phyloP scores from a whole-genome alignment of 1,140 invertebrate species.

The Drosophila mojavensis region DNA sequence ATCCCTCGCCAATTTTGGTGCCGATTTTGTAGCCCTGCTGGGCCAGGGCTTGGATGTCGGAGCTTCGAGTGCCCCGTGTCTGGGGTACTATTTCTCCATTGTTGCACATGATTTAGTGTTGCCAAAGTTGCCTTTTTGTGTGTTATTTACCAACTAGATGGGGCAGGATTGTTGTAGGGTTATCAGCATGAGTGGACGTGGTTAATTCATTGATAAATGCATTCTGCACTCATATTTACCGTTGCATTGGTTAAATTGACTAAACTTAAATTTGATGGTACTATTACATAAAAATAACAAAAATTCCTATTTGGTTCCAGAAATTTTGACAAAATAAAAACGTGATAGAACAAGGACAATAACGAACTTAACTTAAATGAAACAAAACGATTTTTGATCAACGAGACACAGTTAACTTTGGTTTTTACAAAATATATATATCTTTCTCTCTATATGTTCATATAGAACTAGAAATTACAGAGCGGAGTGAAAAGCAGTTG shows the following conservation, averaged over 20 bases:
- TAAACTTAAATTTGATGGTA: slow-evolving; percentile 30
- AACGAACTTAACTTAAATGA: not conserved
- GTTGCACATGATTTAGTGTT: slow-evolving; percentile 38
- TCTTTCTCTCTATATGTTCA: not conserved
- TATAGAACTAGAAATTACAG: not conserved
- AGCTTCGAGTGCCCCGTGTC: slow-evolving; percentile 88
- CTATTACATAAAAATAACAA: slow-evolving; percentile 22
- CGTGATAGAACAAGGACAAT: not conserved
- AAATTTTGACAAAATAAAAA: slow-evolving; percentile 41
- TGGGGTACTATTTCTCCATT: slow-evolving; percentile 16
- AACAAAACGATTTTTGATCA: not conserved
- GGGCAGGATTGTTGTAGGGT: too few relatives aligned
- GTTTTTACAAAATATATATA: not conserved
- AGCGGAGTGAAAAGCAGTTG: not conserved
- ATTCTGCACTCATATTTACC: slow-evolving; percentile 15
- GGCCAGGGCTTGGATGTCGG: slow-evolving; percentile 90
- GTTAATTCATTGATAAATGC: not conserved
- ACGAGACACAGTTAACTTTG: not conserved
- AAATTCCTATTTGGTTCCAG: slow-evolving; percentile 20
- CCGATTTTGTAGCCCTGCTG: slow-evolving; percentile 91
- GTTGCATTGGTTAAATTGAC: slow-evolving; percentile 21
- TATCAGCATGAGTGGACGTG: too few relatives aligned
- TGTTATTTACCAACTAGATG: slow-evolving; percentile 3
- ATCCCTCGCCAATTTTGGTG: slow-evolving; percentile 93
- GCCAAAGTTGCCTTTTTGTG: not conserved